Evolutionary conservation across 2,888 invertebrate genomes (phyloP).

Genomic region (Phasia obesa): DNA sequence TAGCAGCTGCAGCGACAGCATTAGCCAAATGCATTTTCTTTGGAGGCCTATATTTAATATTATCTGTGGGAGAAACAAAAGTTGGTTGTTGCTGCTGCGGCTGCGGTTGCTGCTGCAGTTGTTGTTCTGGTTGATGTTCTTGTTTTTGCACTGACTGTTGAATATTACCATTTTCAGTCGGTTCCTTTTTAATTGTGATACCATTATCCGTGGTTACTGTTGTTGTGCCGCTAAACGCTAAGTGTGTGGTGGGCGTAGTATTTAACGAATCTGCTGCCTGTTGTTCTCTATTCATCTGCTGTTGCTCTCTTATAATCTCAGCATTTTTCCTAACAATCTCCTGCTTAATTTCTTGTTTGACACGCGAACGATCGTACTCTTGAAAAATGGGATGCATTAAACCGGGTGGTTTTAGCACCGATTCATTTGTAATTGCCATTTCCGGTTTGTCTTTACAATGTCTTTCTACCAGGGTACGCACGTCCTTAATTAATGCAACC

Average conservation of each 20-base stretch:
- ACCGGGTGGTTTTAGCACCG: slow-evolving; percentile 85
- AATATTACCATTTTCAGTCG: slow-evolving; percentile 75
- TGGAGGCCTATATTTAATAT: slow-evolving; percentile 79
- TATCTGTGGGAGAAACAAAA: slow-evolving; percentile 78
- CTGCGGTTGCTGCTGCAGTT: slow-evolving; percentile 38
- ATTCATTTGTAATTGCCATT: slow-evolving; percentile 91
- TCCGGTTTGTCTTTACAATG: slow-evolving; percentile 94
- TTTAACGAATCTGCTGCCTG: slow-evolving; percentile 73
- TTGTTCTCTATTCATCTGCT: slow-evolving; percentile 74
- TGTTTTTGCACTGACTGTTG: slow-evolving; percentile 34
- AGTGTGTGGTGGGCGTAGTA: slow-evolving; percentile 54
- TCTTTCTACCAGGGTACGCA: slow-evolving; percentile 92
- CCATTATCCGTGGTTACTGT: slow-evolving; percentile 71
- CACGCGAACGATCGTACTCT: slow-evolving; percentile 78
- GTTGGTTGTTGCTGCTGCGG: slow-evolving; percentile 71
- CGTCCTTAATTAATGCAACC: slow-evolving; percentile 93
- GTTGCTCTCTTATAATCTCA: slow-evolving; percentile 78
- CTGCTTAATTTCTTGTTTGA: slow-evolving; percentile 80
- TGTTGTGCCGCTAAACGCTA: slow-evolving; percentile 65
- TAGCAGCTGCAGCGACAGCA: slow-evolving; percentile 79
- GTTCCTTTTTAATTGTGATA: slow-evolving; percentile 76
- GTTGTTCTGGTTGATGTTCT: slow-evolving; percentile 29
- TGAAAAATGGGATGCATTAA: slow-evolving; percentile 74
- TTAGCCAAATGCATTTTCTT: slow-evolving; percentile 80
- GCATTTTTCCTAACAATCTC: slow-evolving; percentile 80